phyloP scores from a whole-genome alignment of 2,113 vertebrate species.

The Mirza zaza region DNA sequence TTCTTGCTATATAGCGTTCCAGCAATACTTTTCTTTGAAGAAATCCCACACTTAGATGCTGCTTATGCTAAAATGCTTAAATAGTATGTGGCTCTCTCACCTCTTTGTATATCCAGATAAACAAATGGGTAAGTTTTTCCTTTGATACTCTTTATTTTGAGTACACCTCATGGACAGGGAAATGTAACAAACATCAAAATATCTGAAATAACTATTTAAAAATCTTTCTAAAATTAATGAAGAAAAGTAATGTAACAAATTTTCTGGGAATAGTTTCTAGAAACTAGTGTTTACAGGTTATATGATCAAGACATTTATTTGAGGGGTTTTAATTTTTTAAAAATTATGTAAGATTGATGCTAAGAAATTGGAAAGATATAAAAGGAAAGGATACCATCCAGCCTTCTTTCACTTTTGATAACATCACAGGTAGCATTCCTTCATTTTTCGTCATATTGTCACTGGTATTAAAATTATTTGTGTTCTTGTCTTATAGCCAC shows the following conservation, averaged over 20 bases:
- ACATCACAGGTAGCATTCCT: neutral
- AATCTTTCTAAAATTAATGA: neutral
- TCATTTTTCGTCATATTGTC: neutral
- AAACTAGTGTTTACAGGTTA: neutral
- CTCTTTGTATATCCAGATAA: neutral
- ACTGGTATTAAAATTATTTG: neutral
- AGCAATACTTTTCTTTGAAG: conserved; percentile 11
- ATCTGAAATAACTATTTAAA: neutral
- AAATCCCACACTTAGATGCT: neutral
- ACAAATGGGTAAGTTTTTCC: neutral
- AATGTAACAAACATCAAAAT: neutral
- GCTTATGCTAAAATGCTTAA: neutral
- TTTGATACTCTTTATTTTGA: neutral
- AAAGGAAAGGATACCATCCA: neutral
- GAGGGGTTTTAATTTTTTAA: neutral
- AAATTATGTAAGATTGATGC: neutral
- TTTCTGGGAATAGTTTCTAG: neutral
- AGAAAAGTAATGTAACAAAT: neutral
- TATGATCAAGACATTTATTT: neutral
- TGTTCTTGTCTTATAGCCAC: neutral
- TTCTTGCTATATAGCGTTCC: neutral
- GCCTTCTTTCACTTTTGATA: neutral
- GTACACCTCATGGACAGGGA: neutral
- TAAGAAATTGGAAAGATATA: neutral
- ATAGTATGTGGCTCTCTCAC: neutral